Conservation (phyloP, 2,113 vertebrate species). For the Vireo altiloquus region DNA sequence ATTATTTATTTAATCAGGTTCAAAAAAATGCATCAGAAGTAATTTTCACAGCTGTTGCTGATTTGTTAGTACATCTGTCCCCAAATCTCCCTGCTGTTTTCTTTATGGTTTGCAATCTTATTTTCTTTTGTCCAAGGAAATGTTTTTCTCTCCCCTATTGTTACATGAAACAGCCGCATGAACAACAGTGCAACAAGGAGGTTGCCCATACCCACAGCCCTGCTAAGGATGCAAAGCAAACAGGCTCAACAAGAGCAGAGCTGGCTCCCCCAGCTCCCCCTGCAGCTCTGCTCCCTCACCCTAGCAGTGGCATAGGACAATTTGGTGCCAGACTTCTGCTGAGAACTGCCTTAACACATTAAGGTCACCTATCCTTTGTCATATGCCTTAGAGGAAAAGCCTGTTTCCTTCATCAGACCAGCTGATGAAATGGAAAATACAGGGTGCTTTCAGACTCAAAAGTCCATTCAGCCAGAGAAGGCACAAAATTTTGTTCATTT, state of each 20-base stretch:
- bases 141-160: constrained; percentile 42
- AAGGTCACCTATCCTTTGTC: not conserved
- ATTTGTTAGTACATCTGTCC: constrained; percentile 29
- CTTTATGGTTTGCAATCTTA: constrained; percentile 30
- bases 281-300: not conserved
- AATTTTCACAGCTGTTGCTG: constrained; percentile 59
- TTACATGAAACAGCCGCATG: not conserved
- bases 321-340: not conserved
- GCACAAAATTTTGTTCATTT: not conserved
- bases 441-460: not conserved
- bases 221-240: not conserved
- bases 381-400: not conserved
- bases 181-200: not conserved
- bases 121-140: constrained; percentile 58
- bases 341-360: not conserved
- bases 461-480: not conserved
- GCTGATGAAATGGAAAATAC: not conserved
- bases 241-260: not conserved
- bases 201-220: not conserved
- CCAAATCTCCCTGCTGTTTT: constrained; percentile 21
- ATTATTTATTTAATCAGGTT: not conserved
- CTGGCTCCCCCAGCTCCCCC: not conserved
- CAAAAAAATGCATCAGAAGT: not conserved
- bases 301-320: not conserved
- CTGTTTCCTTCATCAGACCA: not conserved